These are phyloP conservation scores for Equus quagga DNA, from an alignment of 2,113 vertebrate species.

Conservation along the genomic window DNA sequence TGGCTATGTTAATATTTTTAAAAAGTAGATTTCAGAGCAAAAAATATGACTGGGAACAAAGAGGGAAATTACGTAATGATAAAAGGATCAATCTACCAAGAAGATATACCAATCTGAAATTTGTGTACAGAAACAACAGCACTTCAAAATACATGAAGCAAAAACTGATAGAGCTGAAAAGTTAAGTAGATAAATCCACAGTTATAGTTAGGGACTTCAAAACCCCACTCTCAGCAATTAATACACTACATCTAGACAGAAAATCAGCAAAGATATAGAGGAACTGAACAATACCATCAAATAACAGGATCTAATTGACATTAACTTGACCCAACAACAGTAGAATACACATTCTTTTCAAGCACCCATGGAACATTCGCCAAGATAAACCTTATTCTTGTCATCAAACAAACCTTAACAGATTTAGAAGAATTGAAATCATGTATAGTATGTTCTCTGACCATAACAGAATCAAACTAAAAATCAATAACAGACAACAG, in stretches of 20 bases:
- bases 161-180: neutral
- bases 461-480: conserved; percentile 19
- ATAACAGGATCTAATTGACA: neutral
- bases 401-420: neutral
- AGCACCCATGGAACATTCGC: neutral
- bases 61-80: neutral
- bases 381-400: neutral
- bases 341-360: neutral
- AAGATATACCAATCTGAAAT: neutral
- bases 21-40: neutral
- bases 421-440: neutral
- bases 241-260: neutral
- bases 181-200: neutral
- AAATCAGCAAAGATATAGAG: neutral
- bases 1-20: neutral
- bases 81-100: neutral
- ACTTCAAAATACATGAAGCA: neutral
- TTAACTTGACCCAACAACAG: neutral
- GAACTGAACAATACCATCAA: neutral
- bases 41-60: neutral
- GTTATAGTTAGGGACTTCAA: neutral
- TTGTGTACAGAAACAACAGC: neutral
- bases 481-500: neutral
- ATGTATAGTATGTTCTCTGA: neutral
- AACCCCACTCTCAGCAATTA: neutral